Evolutionary conservation across 2,888 invertebrate genomes (phyloP), one percentile per base, ranked within the genome.

Genomic region (Pasiphila rectangulata): DNA sequence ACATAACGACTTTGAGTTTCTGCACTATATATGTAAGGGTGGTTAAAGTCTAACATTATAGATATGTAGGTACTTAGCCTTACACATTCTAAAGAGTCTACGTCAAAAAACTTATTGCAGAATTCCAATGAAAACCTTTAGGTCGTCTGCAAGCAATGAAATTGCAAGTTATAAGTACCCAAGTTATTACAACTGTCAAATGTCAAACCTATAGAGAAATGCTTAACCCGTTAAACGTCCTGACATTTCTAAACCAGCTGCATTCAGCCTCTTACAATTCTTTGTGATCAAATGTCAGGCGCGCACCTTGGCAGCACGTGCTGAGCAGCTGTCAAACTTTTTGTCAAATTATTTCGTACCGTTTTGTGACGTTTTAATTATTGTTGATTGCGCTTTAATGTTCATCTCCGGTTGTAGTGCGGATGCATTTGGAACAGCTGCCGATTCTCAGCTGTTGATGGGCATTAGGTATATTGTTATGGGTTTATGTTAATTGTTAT

Each of bases 231-330:
- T 52, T 51, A 47, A 37, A 38, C 25, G 34, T n/a, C 32, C 30
- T 49, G 49, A 46, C 45, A 43, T 46, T 56, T 49, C 46, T 32
- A 51, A 55, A 37, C 38, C 61, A 59, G 56, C 56, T 60, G 59
- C 30, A 30, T 43, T 37, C 44, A 56, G 48, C 51, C 36, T 46
- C 48, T 37, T 62, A 19, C 20, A 38, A 12, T 42, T 44, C 29
- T 25, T 48, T 48, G 47, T 51, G 57, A 61, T 56, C 41, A 71
- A 71, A 72, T 72, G 72, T 65, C 71, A 70, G 24, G 4, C 35
- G 53, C 37, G 52, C 72, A 72, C 66, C 72, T 71, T 72, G 63
- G 17, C 45, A 55, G 61, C 64, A 52, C 63, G 65, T 59, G 55
- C 36, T 35, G 7, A 10, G 50, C 71, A 69, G 59, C 63, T 69